Evolutionary conservation across 2,113 vertebrate species (phyloP).

Genomic region (rabbit (Oryctolagus cuniculus)): mOryCun1.1 NC_091433.1:108904501-108905000

Average conservation of each 20-base stretch:
- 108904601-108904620: conserved; percentile 10
- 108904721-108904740: neutral
- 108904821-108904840: conserved; percentile 37
- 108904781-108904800: conserved; percentile 2
- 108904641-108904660: conserved; percentile 45
- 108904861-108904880: conserved; percentile 39
- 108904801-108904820: neutral
- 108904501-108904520: no score
- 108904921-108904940: conserved; percentile 41
- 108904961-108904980: conserved; percentile 46
- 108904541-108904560: conserved; percentile 38
- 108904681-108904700: conserved; percentile 25
- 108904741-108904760: neutral
- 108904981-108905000: conserved; percentile 15
- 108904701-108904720: conserved; percentile 37
- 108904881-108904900: conserved; percentile 46
- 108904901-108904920: conserved; percentile 22
- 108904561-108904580: conserved; percentile 4
- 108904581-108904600: neutral
- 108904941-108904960: conserved; percentile 51
- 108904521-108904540: neutral
- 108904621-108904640: conserved; percentile 17
- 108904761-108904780: neutral
- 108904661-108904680: conserved; percentile 17
- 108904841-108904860: conserved; percentile 34